Evolutionary conservation across 2,888 invertebrate species (phyloP).

Genomic region (Hypsopygia costalis): DNA sequence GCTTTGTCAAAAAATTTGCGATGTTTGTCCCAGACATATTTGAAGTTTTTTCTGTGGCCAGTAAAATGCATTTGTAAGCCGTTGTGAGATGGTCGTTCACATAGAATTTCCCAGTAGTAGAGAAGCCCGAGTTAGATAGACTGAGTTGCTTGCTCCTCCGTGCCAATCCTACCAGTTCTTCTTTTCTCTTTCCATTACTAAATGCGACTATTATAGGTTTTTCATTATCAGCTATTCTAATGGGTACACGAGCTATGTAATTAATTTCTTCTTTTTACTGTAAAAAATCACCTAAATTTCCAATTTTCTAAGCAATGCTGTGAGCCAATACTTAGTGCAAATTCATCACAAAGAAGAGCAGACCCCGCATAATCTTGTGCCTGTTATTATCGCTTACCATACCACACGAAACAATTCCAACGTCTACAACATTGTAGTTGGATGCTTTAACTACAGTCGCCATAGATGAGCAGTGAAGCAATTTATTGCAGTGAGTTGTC

Average conservation of each 20-base stretch:
- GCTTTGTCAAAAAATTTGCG: not conserved
- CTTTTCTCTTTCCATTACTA: not conserved
- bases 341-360: too few relatives aligned
- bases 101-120: not conserved
- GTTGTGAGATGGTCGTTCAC: not conserved
- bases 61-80: not conserved
- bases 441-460: too few relatives aligned
- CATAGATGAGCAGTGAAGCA: too few relatives aligned
- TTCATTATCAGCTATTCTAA: not conserved
- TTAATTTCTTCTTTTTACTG: not conserved
- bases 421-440: too few relatives aligned
- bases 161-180: not conserved
- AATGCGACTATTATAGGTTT: not conserved
- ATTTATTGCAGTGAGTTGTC: too few relatives aligned
- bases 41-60: not conserved
- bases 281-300: not conserved
- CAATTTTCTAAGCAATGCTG: not conserved
- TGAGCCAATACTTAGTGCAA: too few relatives aligned
- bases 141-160: not conserved
- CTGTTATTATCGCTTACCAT: too few relatives aligned
- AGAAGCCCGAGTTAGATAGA: not conserved
- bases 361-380: too few relatives aligned
- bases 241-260: not conserved
- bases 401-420: too few relatives aligned
- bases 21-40: not conserved